Evolutionary conservation across 2,888 invertebrate species (phyloP), one percentile per base, ranked within the genome.

Genomic region (Tetramorium bicarinatum): DNA sequence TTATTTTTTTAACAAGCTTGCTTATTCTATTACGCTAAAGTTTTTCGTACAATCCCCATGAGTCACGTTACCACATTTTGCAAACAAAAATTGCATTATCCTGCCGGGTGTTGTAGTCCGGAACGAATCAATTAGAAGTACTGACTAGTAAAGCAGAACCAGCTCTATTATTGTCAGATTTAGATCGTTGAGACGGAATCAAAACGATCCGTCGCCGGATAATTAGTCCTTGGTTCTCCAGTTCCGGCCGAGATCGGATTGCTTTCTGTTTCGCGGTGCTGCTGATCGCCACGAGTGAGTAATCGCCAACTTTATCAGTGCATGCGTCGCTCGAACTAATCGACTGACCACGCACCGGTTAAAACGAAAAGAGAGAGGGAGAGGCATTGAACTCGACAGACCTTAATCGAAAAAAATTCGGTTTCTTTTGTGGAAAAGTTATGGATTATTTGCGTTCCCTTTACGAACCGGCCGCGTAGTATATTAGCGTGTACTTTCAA

Each of bases 181-280:
- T 77, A 85, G 62, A 74, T 84, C 72, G 25, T 34, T 47, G 75
- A 71, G 54, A 71, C 34, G 21, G 47, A 72, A 86, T 87, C 85
- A 81, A 82, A 89, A 84, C 82, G 85, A 86, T 84, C 86, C 75
- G 85, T 87, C 86, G 84, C 84, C 67, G 84, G 85, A 87, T 87
- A 88, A 88, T 89, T 90, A 88, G 89, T 90, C 92, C 92, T 92
- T 92, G 92, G 84, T 81, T 91, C 89, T 82, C 52, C 15, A 89
- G 89, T 89, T 90, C 89, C 88, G 87, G 89, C 79, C 91, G 89
- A 92, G 91, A 91, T 89, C 91, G 88, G 87, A 90, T 92, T 89
- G 91, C 91, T 92, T 92, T 92, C 91, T 84, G 89, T 89, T 90
- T 88, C 80, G 79, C 85, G 59, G 47, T 13, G 82, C 75, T 85